Base-by-base conservation (phyloP, 2,797 vertebrate genomes). In the Benthosema pterotum region DNA sequence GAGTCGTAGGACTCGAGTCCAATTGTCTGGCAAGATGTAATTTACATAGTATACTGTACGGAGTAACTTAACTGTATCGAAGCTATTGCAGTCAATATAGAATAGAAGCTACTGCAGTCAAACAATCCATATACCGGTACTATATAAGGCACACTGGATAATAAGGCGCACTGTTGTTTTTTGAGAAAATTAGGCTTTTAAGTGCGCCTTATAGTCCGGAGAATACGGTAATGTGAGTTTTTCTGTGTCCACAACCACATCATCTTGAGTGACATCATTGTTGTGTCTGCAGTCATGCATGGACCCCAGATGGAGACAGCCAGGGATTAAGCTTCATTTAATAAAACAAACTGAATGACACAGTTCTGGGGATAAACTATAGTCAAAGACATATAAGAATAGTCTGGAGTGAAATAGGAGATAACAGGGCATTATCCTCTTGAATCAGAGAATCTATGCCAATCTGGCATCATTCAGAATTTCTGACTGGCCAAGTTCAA, bases 331-430 rank as follows among this genome's bases (percentile, higher is more conserved):
- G 83, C 82, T 87, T 84, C 83, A 84, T 91, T 91, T 92, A 90
- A 91, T 91, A 91, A 93, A 92, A n/a, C n/a, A 83, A 86, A 87
- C 82, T 74, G 78, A 79, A 77, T 89, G 89, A 81, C 85, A 90
- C 77, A 87, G 80, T 87, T 85, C 59, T 71, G 80, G 73, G 84
- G 88, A 91, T 90, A 90, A 93, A 92, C 90, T n/a, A 88, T 85
- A 73, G 62, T 79, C 84, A 79, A 79, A 86, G 85, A 87, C 78
- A 70, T 65, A 85, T 65, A 85, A 70, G 77, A 80, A 68, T 58
- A 71, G 83, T 73, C 60, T 65, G 67, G 67, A 72, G 60, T 60
- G 7, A 32, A 1, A n/a, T 55, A 50, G 59, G 65, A 71, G 75
- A 60, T 67, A 43, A 58, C 51, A 57, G 63, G 63, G 65, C 71